Evolutionary conservation across 1,140 invertebrate genomes (phyloP), one percentile per base, ranked within the genome.

Genomic region (Lordiphosa stackelbergi): DNA sequence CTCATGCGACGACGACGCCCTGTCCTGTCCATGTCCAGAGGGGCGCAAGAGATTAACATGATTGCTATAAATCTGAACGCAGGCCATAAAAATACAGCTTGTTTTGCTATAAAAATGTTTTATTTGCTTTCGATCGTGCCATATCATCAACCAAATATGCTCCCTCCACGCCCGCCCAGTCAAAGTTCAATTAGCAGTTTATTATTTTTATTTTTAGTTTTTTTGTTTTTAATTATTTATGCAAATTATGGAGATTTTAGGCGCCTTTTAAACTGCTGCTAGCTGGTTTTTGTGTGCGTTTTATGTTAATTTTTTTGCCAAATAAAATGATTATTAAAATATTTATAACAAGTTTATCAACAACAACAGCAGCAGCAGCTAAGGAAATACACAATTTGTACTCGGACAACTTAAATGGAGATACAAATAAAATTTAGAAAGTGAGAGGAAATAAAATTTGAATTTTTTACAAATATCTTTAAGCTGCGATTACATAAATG

Each of bases 41-140:
- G n/a, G 12, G 8, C 13, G 16, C 10, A 35, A 12, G 35, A 31
- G 56, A 69, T 54, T 60, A 61, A 54, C 49, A 48, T 48, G 28
- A 11, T 22, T 40, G 64, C 51, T 43, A 69, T 69, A 69, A 69
- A 69, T 55, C 65, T 43, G 5, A 57, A 59, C 68, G 69, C 66
- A 69, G 46, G 66, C 66, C 64, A 69, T 69, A 63, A 61, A 64
- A 69, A 61, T 52, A 55, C 56, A 36, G 56, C 22, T 69, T 69
- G 56, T 55, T 54, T 69, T 49, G 66, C 56, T 49, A 69, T 69
- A 55, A 61, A 69, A 68, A 68, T 54, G 35, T 40, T 66, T 64
- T 65, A 58, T 65, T 57, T 49, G 60, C 63, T 36, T 35, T 19
- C 35, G 34, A 40, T 40, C 40, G 31, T 38, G 36, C 49, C 34